These are phyloP conservation scores for Terebella lapidaria DNA, from an alignment of 2,888 invertebrate species.

Conservation along the genomic window DNA sequence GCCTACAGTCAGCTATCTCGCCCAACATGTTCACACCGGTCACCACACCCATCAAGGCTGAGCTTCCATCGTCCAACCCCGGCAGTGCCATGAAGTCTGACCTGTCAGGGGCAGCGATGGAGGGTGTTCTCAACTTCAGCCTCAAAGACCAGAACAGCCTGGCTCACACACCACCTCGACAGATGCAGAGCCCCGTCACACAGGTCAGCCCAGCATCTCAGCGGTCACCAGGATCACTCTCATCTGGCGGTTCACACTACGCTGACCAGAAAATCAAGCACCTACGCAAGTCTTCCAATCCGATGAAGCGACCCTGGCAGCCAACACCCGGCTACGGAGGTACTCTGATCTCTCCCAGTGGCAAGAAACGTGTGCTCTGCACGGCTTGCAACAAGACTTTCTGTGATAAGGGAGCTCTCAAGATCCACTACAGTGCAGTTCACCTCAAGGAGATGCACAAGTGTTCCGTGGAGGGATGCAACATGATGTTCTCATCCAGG, in stretches of 20 bases:
- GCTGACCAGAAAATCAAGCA: constrained; percentile 37
- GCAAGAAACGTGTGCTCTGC: constrained; percentile 93
- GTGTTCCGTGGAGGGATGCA: constrained; percentile 97
- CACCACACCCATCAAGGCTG: neutral
- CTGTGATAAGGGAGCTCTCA: constrained; percentile 98
- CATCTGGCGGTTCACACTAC: constrained; percentile 12
- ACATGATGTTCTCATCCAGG: constrained; percentile 98
- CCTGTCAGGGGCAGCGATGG: neutral
- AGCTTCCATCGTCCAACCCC: neutral
- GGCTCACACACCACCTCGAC: constrained; percentile 7
- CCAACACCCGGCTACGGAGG: constrained; percentile 49
- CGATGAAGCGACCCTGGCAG: constrained; percentile 46
- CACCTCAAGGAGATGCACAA: constrained; percentile 99
- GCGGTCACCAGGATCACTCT: neutral
- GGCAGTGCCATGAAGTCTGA: neutral
- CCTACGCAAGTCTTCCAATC: constrained; percentile 51
- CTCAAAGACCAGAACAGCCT: constrained; percentile 9
- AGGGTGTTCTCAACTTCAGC: neutral
- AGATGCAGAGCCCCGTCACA: constrained; percentile 10
- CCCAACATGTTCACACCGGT: too few species aligned
- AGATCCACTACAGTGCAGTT: constrained; percentile 98
- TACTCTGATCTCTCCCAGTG: constrained; percentile 48
- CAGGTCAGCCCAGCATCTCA: neutral
- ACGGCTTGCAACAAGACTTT: constrained; percentile 97
- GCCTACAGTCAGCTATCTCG: too few species aligned